phyloP scores from a whole-genome alignment of 2,113 vertebrate species.

The Prionailurus viverrinus region DNA sequence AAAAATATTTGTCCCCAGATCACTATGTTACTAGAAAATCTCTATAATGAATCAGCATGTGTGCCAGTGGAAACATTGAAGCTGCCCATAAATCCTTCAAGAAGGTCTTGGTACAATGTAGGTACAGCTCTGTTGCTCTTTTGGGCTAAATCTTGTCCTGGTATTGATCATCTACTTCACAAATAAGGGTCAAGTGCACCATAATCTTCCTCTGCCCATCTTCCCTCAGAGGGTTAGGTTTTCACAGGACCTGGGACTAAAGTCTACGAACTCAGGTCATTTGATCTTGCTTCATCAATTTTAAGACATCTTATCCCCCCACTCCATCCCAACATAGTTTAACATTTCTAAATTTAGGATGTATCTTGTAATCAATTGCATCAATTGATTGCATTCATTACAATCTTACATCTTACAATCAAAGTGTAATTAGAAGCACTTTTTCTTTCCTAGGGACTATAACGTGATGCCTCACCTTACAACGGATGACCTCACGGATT shows the following conservation, averaged over 20 bases:
- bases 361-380: not conserved
- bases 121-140: not conserved
- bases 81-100: not conserved
- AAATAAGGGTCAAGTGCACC: not conserved
- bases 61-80: not conserved
- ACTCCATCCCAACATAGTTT: not conserved
- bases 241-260: not conserved
- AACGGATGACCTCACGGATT: not conserved
- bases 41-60: not conserved
- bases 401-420: not conserved
- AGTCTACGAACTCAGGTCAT: not conserved
- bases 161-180: not conserved
- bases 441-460: not conserved
- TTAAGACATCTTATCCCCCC: not conserved
- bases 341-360: not conserved
- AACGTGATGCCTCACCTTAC: not conserved
- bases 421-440: not conserved
- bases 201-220: not conserved
- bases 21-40: not conserved
- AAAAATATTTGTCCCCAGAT: not conserved
- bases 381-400: not conserved
- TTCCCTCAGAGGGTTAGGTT: not conserved
- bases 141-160: not conserved
- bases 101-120: not conserved
- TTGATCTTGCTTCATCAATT: not conserved